Percentiles rank a stretch among this genome's conserved stretches.
phyloP scores from a whole-genome alignment of 1,140 invertebrate genomes.

The Lepidostoma basale region DNA sequence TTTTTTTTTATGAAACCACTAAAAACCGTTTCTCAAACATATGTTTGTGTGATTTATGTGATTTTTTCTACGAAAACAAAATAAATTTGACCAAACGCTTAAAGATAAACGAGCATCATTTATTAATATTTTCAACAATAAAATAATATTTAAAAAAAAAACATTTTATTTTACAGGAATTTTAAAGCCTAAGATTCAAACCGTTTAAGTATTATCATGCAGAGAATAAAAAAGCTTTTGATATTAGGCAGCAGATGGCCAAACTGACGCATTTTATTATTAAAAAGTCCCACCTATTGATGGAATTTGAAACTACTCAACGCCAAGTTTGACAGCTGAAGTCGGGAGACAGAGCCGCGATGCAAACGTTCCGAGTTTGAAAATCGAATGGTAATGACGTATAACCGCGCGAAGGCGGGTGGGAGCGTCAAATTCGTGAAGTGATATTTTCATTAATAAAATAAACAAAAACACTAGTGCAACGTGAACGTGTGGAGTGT shows the following conservation, averaged over 20 bases:
- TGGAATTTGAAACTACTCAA: neutral
- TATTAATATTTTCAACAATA: too few species aligned
- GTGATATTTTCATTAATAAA: neutral
- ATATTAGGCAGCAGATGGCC: neutral
- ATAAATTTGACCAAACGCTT: too few species aligned
- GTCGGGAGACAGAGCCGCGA: neutral
- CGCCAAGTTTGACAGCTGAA: conserved; percentile 1
- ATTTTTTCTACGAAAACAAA: too few species aligned
- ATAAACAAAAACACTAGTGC: neutral
- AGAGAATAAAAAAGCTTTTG: too few species aligned
- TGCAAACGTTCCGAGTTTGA: conserved; percentile 4
- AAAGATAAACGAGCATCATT: too few species aligned
- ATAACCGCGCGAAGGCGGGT: conserved; percentile 8
- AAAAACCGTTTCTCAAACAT: too few species aligned
- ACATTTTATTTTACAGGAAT: too few species aligned
- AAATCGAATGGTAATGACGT: conserved; percentile 9
- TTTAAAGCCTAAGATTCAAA: too few species aligned
- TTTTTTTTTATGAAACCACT: too few species aligned
- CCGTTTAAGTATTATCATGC: too few species aligned
- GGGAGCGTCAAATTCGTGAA: conserved; percentile 9
- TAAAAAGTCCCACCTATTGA: neutral
- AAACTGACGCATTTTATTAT: neutral
- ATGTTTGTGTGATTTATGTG: too few species aligned
- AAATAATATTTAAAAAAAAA: too few species aligned
- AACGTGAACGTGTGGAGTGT: neutral